These are phyloP conservation scores for Thamnophis sirtalis DNA, from an alignment of 2,113 vertebrate species.

Conservation along the genomic window DNA sequence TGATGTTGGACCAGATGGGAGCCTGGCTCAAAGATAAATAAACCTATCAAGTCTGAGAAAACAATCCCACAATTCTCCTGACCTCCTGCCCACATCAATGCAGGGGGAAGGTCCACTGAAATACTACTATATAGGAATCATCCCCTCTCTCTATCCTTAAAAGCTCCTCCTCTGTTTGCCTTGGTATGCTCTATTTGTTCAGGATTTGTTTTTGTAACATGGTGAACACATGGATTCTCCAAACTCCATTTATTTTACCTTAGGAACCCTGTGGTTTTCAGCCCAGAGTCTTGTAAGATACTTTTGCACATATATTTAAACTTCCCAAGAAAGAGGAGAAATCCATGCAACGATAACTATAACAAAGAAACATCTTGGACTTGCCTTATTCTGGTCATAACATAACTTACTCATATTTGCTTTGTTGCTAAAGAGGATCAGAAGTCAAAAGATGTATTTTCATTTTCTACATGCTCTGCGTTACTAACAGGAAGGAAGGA, in stretches of 20 bases:
- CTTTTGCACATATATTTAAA: conserved; percentile 51
- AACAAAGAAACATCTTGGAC: conserved; percentile 40
- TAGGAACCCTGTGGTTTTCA: conserved; percentile 70
- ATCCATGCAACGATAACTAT: conserved; percentile 46
- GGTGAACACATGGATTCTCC: conserved; percentile 88
- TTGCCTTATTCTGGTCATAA: conserved; percentile 14
- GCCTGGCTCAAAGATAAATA: conserved; percentile 79
- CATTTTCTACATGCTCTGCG: not conserved
- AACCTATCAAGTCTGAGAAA: conserved; percentile 86
- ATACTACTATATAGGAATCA: conserved; percentile 52
- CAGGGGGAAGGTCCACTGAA: conserved; percentile 15
- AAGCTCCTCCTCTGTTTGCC: conserved; percentile 56
- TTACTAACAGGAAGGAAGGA: not conserved
- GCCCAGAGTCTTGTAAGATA: conserved; percentile 56
- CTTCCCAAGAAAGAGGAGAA: conserved; percentile 49
- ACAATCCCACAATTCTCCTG: conserved; percentile 70
- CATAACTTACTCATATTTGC: conserved; percentile 25
- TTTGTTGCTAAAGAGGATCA: conserved; percentile 24
- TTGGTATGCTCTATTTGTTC: conserved; percentile 63
- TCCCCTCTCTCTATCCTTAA: conserved; percentile 58
- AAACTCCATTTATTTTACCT: conserved; percentile 84
- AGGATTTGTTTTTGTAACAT: conserved; percentile 85
- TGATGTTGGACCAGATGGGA: conserved; percentile 74
- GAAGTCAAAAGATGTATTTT: conserved; percentile 23
- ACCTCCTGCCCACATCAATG: conserved; percentile 59